Evolutionary conservation across 37 sponge, comb jelly and placozoan species (phyloP).

Genomic region (Corticium candelabrum): DNA sequence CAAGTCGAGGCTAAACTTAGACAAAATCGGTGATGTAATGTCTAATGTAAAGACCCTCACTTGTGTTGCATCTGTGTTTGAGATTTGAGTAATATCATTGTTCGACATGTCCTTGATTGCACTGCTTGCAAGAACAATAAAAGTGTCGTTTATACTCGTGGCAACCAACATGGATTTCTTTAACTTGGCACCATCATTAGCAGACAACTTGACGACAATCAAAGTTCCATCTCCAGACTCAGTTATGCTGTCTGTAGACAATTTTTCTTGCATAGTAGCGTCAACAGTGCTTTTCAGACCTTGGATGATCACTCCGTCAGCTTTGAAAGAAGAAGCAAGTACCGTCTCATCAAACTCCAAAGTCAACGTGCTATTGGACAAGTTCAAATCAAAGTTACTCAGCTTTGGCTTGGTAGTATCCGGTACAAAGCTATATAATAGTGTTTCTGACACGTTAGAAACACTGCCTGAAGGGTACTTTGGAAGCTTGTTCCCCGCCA

Average conservation of each 20-base stretch:
- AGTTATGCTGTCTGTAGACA: not conserved
- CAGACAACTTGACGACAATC: not conserved
- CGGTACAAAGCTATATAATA: not conserved
- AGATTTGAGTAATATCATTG: too few species aligned
- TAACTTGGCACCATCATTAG: not conserved
- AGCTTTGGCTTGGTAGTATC: conserved; percentile 6
- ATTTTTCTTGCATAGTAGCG: not conserved
- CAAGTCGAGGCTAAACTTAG: conserved; percentile 44
- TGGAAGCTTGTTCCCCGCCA: not conserved
- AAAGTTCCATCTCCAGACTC: not conserved
- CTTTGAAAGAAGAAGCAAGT: not conserved
- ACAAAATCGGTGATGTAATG: conserved; percentile 36
- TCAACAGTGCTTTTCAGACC: not conserved
- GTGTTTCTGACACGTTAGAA: not conserved
- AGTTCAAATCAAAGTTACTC: conserved; percentile 1
- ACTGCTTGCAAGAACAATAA: not conserved
- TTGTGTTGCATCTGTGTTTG: conserved; percentile 16
- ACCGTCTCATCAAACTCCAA: not conserved
- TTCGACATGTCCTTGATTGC: not conserved
- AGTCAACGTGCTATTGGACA: not conserved
- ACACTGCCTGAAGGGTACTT: conserved; percentile 24
- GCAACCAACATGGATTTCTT: not conserved
- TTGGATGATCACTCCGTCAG: not conserved
- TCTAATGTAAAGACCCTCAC: conserved; percentile 41
- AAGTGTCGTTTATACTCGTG: not conserved